A percentile compares a stretch with the other conserved stretches of the same genome.
These are phyloP conservation scores for Ylistrum balloti DNA, from an alignment of 1,140 invertebrate species.

Conservation along the genomic window DNA sequence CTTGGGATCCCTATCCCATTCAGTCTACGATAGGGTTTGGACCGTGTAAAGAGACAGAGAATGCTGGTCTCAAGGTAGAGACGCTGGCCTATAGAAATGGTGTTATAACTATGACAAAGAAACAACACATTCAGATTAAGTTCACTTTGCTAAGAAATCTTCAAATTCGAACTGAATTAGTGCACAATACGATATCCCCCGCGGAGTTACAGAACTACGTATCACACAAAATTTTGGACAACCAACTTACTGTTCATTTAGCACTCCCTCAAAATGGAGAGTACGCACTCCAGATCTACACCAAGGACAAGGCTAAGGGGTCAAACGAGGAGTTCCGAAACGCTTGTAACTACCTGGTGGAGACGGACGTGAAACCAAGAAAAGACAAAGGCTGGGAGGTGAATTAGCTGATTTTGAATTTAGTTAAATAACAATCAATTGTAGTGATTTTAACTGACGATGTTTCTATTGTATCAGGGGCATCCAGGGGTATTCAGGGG, in stretches of 20 bases:
- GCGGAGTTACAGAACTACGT: constrained; percentile 31
- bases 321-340: constrained; percentile 49
- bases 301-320: constrained; percentile 50
- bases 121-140: constrained; percentile 46
- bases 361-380: constrained; percentile 53
- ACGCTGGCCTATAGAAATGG: constrained; percentile 51
- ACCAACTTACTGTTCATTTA: constrained; percentile 50
- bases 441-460: no score
- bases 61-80: constrained; percentile 40
- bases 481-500: no score
- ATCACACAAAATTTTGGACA: constrained; percentile 43
- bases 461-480: no score
- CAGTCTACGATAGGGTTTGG: constrained; percentile 59
- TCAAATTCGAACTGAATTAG: constrained; percentile 42
- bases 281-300: constrained; percentile 53
- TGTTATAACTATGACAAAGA: constrained; percentile 41
- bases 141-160: constrained; percentile 50
- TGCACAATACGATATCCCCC: constrained; percentile 42
- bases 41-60: constrained; percentile 48
- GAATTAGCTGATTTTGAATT: no score
- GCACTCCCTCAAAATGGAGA: constrained; percentile 57
- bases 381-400: constrained; percentile 57
- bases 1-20: constrained; percentile 51
- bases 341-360: constrained; percentile 59
- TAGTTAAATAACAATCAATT: no score